Conservation (phyloP, 1,140 invertebrate species). For the Zelostemma sp. region DNA sequence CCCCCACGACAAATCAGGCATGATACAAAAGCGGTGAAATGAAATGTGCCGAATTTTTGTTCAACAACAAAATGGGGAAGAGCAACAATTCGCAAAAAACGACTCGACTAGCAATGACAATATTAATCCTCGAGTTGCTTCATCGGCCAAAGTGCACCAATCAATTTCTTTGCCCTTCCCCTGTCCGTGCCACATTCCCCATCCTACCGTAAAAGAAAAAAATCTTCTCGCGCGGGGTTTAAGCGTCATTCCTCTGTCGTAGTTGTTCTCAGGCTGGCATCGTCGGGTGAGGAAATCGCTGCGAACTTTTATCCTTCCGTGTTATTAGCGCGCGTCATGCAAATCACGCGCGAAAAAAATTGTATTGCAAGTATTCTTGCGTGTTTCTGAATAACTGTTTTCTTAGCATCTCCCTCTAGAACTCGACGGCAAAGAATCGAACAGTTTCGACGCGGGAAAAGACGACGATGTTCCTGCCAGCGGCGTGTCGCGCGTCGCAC, state of each 20-base stretch:
- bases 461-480: constrained; percentile 58
- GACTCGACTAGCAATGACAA: neutral
- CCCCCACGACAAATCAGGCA: neutral
- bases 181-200: neutral
- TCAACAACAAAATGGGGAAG: constrained; percentile 3
- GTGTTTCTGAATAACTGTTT: neutral
- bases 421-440: constrained; percentile 4
- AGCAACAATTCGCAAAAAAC: neutral
- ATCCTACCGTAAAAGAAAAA: constrained; percentile 37
- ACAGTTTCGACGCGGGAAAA: constrained; percentile 46
- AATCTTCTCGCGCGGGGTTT: constrained; percentile 15
- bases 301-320: neutral
- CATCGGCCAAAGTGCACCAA: neutral
- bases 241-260: constrained; percentile 29
- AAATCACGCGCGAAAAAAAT: neutral
- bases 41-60: neutral
- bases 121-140: neutral
- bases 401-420: neutral
- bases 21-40: neutral
- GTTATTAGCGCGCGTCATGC: neutral
- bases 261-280: constrained; percentile 16
- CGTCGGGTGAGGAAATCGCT: neutral
- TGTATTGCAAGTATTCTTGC: neutral
- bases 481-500: constrained; percentile 61
- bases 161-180: neutral